Evolutionary conservation across 92 coral and sea anemone genomes (phyloP), one percentile per base, ranked within the genome.

Genomic region (Muricea muricata): DNA sequence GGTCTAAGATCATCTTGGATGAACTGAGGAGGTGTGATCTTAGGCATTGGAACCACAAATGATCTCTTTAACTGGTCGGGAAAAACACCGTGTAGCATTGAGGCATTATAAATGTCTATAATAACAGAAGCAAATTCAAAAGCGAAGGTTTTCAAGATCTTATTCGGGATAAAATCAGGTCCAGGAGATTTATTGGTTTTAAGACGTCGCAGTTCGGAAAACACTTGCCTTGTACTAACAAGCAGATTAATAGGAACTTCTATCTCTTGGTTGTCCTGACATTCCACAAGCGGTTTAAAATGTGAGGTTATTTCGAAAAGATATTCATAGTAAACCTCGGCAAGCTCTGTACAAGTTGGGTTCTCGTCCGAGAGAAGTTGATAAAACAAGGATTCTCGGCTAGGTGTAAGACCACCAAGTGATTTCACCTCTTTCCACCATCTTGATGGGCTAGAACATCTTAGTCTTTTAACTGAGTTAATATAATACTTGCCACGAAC

Each of bases 1-100:
- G 73, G 88, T 20, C 88, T 83, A 10, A 88, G 77, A 41, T 82
- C 88, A 24, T 75, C 52, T 50, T 87, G 83, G 21, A 70, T 25
- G 25, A 47, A 54, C 46, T 75, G 67, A 30, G 89, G 91, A 24
- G 65, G 86, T 29, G 1, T 34, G 61, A 57, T 69, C 30, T 87
- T 81, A 10, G 87, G 91, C 18, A 88, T 45, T 34, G 84, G 84
- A 37, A 66, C 65, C 33, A 87, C 82, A 25, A 42, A 31, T 11
- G 87, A 80, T 32, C 42, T 82, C 39, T 84, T 84, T 29, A 84
- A 74, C 9, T 24, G 33, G 21, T 75, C 85, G 17, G 83, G 90
- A 37, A 87, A 46, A 35, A 46, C 67, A 20, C 90, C 87, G 3
- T 55, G 65, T 18, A 3, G 21, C 65, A 55, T 25, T 4, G 42